These are phyloP conservation scores for Dipodomys stephensi DNA, from an alignment of 2,113 vertebrate genomes.

Conservation along the genomic window DNA sequence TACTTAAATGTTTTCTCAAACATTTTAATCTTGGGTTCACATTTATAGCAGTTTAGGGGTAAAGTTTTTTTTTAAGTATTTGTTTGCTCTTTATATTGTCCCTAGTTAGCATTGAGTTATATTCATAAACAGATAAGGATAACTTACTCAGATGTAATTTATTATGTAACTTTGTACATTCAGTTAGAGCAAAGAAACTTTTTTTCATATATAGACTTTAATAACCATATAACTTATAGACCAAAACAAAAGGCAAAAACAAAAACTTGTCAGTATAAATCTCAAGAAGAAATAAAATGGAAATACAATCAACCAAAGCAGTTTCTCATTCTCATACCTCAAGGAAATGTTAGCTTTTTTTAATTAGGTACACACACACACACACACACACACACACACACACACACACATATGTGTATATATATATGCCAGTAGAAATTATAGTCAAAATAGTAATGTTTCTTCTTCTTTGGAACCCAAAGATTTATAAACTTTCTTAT, in stretches of 20 bases:
- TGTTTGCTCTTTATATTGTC: background rate
- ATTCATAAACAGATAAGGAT: background rate
- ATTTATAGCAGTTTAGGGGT: constrained; percentile 15
- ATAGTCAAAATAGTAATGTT: background rate
- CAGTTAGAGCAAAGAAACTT: background rate
- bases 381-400: background rate
- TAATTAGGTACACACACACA: background rate
- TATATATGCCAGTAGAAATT: too few species aligned
- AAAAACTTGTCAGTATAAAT: background rate
- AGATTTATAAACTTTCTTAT: background rate
- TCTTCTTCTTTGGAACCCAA: background rate
- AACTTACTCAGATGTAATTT: background rate
- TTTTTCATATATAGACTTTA: background rate
- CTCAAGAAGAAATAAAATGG: background rate
- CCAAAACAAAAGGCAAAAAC: too few species aligned
- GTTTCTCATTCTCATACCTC: background rate
- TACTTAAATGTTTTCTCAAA: background rate
- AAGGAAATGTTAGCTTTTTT: background rate
- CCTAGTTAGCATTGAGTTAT: background rate
- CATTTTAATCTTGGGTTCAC: constrained; percentile 18
- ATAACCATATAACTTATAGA: background rate
- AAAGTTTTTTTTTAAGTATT: background rate
- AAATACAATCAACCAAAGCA: constrained; percentile 29
- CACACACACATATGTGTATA: too few species aligned
- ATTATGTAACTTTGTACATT: background rate